Percentiles rank a stretch among this genome's conserved stretches.
Conservation (phyloP, 1,140 invertebrate species). For the Hypothenemus hampei region DNA sequence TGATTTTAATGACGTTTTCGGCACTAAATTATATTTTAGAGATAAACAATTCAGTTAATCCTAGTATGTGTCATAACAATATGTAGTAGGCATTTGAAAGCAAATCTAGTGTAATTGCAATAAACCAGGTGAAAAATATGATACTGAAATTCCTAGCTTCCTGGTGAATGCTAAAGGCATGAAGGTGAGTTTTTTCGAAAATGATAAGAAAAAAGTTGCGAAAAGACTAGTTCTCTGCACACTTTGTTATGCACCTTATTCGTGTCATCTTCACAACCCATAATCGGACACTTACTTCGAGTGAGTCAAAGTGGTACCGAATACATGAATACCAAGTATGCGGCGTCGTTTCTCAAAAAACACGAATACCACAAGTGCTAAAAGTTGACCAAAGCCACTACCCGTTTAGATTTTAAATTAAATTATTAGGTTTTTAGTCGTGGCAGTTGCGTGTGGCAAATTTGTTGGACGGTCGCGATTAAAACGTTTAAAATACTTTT, state of each 20-base stretch:
- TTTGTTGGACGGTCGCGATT: conserved; percentile 27
- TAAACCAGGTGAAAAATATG: background rate
- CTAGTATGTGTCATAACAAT: background rate
- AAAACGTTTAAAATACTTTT: conserved; percentile 31
- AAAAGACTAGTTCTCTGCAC: background rate
- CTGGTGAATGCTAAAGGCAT: background rate
- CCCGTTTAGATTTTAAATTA: conserved; percentile 31
- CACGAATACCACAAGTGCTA: conserved; percentile 18
- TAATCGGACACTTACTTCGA: background rate
- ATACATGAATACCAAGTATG: background rate
- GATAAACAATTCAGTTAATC: background rate
- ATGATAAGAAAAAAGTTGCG: background rate
- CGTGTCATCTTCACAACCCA: background rate
- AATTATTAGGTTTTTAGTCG: conserved; percentile 30
- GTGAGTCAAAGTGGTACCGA: background rate
- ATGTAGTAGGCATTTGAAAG: background rate
- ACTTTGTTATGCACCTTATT: background rate
- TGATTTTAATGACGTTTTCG: background rate
- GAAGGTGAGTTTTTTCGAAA: background rate
- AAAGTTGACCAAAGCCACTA: conserved; percentile 18
- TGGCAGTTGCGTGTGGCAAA: conserved; percentile 28
- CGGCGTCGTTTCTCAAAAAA: conserved; percentile 6
- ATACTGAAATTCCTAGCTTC: background rate
- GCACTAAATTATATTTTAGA: background rate
- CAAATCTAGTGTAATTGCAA: background rate